phyloP scores from a whole-genome alignment of 2,888 invertebrate species.

The Cerceris ruficornis region DNA sequence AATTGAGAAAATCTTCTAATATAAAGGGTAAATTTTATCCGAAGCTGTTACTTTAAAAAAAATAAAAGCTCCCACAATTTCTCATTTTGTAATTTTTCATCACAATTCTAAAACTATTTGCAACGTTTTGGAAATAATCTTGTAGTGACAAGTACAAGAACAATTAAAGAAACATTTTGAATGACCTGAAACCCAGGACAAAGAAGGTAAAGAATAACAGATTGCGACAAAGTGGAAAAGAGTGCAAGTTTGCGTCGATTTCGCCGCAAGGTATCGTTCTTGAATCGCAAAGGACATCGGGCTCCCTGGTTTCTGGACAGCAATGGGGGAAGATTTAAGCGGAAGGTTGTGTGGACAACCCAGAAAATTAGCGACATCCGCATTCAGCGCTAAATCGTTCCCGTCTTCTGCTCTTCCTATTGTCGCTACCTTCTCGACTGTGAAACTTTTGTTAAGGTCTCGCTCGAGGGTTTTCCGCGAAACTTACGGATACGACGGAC shows the following conservation, averaged over 20 bases:
- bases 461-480: slow-evolving; percentile 72
- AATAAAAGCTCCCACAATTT: too few relatives aligned
- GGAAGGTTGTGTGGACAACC: slow-evolving; percentile 73
- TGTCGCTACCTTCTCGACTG: slow-evolving; percentile 74
- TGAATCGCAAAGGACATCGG: slow-evolving; percentile 38
- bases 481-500: slow-evolving; percentile 45
- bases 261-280: slow-evolving; percentile 37
- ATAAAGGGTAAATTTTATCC: too few relatives aligned
- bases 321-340: slow-evolving; percentile 67
- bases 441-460: slow-evolving; percentile 75
- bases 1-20: too few relatives aligned
- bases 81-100: too few relatives aligned
- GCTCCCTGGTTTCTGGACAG: slow-evolving; percentile 54
- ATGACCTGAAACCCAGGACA: too few relatives aligned
- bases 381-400: slow-evolving; percentile 72
- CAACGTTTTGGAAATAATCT: too few relatives aligned
- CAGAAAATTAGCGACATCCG: slow-evolving; percentile 78
- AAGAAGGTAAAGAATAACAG: too few relatives aligned
- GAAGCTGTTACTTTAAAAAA: too few relatives aligned
- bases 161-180: too few relatives aligned
- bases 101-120: too few relatives aligned
- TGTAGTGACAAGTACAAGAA: too few relatives aligned
- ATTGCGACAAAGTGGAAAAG: neutral
- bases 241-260: slow-evolving; percentile 24
- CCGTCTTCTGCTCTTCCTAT: slow-evolving; percentile 70